Conservation (phyloP, 1,140 invertebrate species). For the Choristoneura fumiferana region DNA sequence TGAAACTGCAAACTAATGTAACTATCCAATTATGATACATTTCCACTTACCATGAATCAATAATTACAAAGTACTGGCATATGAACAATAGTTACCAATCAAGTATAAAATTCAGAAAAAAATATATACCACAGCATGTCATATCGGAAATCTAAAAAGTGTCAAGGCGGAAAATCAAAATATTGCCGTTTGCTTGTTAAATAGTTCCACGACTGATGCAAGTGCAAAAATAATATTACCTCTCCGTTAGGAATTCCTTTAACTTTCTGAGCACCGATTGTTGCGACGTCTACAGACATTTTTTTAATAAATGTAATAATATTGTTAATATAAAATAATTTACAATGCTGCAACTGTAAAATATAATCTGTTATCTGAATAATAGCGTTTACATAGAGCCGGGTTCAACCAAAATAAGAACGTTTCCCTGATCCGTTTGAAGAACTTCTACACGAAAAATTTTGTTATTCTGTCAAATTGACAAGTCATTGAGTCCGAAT, state of each 20-base stretch:
- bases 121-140: no score
- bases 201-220: not conserved
- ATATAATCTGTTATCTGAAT: not conserved
- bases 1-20: no score
- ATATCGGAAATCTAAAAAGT: no score
- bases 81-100: no score
- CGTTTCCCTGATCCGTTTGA: not conserved
- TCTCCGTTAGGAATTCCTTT: constrained; percentile 10
- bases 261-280: constrained; percentile 9
- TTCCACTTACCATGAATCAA: no score
- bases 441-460: not conserved
- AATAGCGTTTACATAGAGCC: not conserved
- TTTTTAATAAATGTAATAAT: not conserved
- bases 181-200: no score
- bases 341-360: not conserved
- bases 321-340: constrained; percentile 6
- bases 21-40: no score
- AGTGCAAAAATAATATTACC: not conserved
- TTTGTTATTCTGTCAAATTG: not conserved
- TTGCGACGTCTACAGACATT: constrained; percentile 8
- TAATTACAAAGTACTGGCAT: no score
- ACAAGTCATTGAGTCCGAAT: not conserved
- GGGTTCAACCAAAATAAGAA: not conserved
- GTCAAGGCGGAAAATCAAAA: no score
- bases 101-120: no score